Evolutionary conservation across 2,113 vertebrate species (phyloP), one percentile per base, ranked within the genome.

Genomic region (Gambusia holbrooki): DNA sequence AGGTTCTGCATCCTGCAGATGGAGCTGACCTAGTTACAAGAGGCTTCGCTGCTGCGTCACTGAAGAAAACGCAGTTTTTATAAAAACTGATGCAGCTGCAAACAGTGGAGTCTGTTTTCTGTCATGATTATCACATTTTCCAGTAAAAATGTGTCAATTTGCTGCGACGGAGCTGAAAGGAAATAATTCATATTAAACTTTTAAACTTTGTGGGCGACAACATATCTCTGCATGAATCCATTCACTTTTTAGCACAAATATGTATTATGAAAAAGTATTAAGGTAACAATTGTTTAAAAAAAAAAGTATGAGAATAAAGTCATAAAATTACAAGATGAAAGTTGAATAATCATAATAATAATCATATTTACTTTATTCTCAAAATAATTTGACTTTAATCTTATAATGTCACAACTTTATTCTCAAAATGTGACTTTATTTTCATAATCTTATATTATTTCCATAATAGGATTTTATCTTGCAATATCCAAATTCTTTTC

Each of bases 11-110:
- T n/a, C 29, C n/a, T 60, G 10, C 4, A 74, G 35, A 69, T 66
- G 45, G 0, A 5, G 30, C 30, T 77, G 85, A 84, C 85, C 76
- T 83, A 83, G 63, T 78, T 73, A 69, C 7, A 29, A 58, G n/a
- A 2, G 25, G 33, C 64, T 69, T 84, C 60, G 65, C 68, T 22
- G 74, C 71, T 69, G 40, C 15, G 5, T 37, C 51, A 74, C 27
- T 74, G 60, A 66, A 54, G 42, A 35, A n/a, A 37, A 66, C 2
- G 10, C 13, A 1, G 12, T 29, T 29, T 19, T 64, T 62, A 61
- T 32, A 61, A 74, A 76, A 74, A 76, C 61, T 35, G 29, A 83
- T 51, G 63, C 33, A 62, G 69, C 65, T 11, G 54, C 42, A 69
- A 22, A 69, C 29, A 62, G 66, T 15, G 3, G 9, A 28, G 40